Base-by-base conservation (phyloP, 2,113 vertebrate genomes). In the Psilopogon haemacephalus region DNA sequence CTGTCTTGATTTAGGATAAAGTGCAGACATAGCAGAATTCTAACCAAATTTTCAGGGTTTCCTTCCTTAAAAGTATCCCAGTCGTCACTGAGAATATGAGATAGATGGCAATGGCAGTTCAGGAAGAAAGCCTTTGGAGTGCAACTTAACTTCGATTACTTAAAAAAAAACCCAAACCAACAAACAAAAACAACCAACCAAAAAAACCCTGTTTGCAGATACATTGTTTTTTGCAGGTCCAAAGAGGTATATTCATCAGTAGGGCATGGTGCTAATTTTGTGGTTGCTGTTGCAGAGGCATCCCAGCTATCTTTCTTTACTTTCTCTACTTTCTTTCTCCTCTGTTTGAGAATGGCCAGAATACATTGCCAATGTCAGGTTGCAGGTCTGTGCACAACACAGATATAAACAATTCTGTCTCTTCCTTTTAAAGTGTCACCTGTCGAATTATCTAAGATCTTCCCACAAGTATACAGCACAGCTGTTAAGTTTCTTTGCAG, bases 371-470 rank as follows among this genome's bases (percentile, higher is more conserved):
- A 23, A 87, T 46, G 81, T 23, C 42, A 63, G 74, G 69, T 64
- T 88, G 79, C 82, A 87, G 83, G 21, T 67, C 74, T 44, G 50
- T 38, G 62, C 52, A 55, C 62, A 75, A 56, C 68, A 58, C 37
- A 63, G 59, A 42, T 70, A 85, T 24, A 76, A 55, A 71, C 75
- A 54, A 40, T 84, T 89, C 75, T 58, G 38, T 62, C 69, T 85
- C 59, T 82, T 63, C 69, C 48, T 74, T 89, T 78, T 84, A 30
- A 86, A 95, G 76, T 77, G 90, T 68, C 88, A 95, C 89, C 88
- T 95, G 92, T 91, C 90, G 93, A 56, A 81, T 93, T 88, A 86
- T 81, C 90, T 23, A 67, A 88, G 72, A 89, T 90, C 75, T 83
- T 95, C 95, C 94, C 77, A 95, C 92, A 85, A 88, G 52, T 60